A percentile compares a stretch with the other conserved stretches of the same genome.
phyloP scores from a whole-genome alignment of 1,140 invertebrate genomes.

The Formica exsecta region DNA sequence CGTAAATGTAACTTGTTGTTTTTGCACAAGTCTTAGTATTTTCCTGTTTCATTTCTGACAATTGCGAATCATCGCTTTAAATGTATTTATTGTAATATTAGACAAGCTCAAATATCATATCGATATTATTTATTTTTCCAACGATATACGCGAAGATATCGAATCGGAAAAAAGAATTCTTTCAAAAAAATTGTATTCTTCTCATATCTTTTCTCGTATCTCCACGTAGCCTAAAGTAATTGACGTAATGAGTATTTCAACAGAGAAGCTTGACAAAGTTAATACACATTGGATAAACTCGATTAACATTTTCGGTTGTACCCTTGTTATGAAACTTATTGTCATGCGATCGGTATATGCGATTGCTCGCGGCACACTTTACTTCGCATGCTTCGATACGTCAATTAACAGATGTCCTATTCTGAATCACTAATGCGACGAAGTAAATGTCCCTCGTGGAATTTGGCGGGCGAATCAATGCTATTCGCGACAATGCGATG shows the following conservation, averaged over 20 bases:
- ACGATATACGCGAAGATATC: too few relatives aligned
- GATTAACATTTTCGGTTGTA: background rate
- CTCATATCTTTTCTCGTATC: too few relatives aligned
- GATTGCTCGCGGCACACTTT: background rate
- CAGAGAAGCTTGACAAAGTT: background rate
- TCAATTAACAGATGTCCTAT: constrained; percentile 50
- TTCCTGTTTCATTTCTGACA: too few relatives aligned
- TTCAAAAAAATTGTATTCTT: too few relatives aligned
- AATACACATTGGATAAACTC: constrained; percentile 6
- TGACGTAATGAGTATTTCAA: background rate
- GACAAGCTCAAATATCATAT: too few relatives aligned
- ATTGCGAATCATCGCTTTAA: too few relatives aligned
- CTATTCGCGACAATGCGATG: background rate
- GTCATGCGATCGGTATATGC: constrained; percentile 48
- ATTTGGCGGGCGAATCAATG: background rate
- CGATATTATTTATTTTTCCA: too few relatives aligned
- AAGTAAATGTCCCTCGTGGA: background rate
- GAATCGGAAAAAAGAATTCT: too few relatives aligned
- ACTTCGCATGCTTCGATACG: constrained; percentile 38
- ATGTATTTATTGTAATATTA: too few relatives aligned
- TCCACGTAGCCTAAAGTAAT: background rate
- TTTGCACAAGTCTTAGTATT: too few relatives aligned
- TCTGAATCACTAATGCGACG: constrained; percentile 55
- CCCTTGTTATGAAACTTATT: constrained; percentile 37
- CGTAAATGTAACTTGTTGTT: too few relatives aligned